Evolutionary conservation across 2,888 invertebrate species (phyloP).

Genomic region (Macroteleia sp.): DNA sequence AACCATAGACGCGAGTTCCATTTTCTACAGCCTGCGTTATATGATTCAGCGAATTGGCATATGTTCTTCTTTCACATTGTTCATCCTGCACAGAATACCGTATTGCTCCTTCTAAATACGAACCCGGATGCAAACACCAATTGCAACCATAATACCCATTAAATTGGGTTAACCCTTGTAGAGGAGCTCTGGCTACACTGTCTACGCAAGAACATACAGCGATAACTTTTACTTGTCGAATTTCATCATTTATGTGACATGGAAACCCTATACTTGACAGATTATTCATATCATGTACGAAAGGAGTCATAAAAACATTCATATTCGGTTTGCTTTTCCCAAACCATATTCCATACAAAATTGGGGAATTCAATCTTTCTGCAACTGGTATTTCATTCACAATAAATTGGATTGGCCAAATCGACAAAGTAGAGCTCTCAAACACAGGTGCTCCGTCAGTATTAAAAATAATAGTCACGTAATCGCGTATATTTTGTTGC

Average conservation of each 20-base stretch:
- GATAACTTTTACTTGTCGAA: conserved; percentile 24
- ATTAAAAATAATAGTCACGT: not conserved
- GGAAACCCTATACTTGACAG: conserved; percentile 7
- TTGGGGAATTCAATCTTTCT: not conserved
- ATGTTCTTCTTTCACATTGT: too few species aligned
- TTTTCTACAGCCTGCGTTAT: too few species aligned
- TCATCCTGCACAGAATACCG: too few species aligned
- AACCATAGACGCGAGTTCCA: too few species aligned
- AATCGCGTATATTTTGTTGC: not conserved
- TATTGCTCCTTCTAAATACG: too few species aligned
- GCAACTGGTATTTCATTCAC: conserved; percentile 19
- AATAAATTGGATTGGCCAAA: conserved; percentile 25
- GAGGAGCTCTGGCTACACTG: conserved; percentile 45
- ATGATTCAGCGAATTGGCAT: too few species aligned
- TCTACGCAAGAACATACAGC: conserved; percentile 47
- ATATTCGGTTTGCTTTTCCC: too few species aligned
- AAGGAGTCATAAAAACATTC: too few species aligned
- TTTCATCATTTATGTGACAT: conserved; percentile 5
- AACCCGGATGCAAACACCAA: too few species aligned
- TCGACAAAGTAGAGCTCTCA: conserved; percentile 9
- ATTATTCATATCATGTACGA: conserved; percentile 18
- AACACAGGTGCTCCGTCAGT: conserved; percentile 7
- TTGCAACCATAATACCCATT: too few species aligned
- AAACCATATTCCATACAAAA: too few species aligned
- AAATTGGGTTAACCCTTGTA: too few species aligned